Percentiles rank a stretch among this genome's conserved stretches.
phyloP scores from a whole-genome alignment of 1,140 invertebrate species.

The Telenomus remus region DNA sequence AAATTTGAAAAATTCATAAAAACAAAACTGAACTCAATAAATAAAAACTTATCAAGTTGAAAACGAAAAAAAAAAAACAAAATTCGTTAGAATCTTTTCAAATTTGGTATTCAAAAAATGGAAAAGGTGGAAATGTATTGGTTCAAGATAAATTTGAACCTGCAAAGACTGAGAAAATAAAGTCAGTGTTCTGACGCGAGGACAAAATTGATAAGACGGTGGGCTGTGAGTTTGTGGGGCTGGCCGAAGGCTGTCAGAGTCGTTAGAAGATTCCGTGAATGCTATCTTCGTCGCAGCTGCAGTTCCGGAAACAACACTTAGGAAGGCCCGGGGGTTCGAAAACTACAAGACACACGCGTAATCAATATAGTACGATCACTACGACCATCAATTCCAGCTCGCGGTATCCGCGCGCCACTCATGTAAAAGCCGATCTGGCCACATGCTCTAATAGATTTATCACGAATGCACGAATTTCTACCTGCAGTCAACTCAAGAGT shows the following conservation, averaged over 20 bases:
- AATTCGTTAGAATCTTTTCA: no score
- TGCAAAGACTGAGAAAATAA: slow-evolving; percentile 27
- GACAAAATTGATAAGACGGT: slow-evolving; percentile 34
- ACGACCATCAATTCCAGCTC: slow-evolving; percentile 33
- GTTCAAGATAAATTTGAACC: no score
- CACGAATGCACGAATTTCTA: slow-evolving; percentile 48
- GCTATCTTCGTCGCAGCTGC: slow-evolving; percentile 49
- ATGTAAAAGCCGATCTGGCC: slow-evolving; percentile 30
- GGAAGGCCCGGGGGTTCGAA: slow-evolving; percentile 6
- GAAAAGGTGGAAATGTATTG: no score
- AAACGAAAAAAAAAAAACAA: no score
- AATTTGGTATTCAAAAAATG: no score
- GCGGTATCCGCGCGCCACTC: slow-evolving; percentile 1
- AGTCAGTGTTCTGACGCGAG: slow-evolving; percentile 21
- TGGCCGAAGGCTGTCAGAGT: slow-evolving; percentile 61
- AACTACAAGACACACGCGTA: slow-evolving; percentile 57
- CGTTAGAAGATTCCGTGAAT: slow-evolving; percentile 66
- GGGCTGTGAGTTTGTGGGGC: slow-evolving; percentile 38
- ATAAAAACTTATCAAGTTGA: no score
- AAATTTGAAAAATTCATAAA: background rate
- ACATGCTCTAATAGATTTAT: slow-evolving; percentile 50
- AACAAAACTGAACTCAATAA: background rate
- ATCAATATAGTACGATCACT: slow-evolving; percentile 50
- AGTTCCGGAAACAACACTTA: slow-evolving; percentile 5
- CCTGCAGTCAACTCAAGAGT: slow-evolving; percentile 42